Conservation (phyloP, 2,113 vertebrate species). For the Bos javanicus region DNA sequence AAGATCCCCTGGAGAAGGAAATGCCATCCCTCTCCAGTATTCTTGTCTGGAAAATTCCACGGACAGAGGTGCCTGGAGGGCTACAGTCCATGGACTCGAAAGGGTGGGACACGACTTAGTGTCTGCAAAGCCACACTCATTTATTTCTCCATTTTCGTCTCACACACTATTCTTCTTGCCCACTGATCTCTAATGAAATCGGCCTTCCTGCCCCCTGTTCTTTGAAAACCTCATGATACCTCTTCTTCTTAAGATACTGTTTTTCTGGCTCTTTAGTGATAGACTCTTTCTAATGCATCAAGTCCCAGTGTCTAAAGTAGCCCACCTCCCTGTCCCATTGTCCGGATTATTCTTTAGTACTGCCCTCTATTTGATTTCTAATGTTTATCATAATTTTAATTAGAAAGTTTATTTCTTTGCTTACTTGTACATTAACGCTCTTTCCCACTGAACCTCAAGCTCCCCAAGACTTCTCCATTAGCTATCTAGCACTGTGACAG, state of each 20-base stretch:
- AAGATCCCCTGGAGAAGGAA: background rate
- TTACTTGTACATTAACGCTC: background rate
- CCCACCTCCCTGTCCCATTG: background rate
- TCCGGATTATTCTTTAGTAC: background rate
- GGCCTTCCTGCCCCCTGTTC: background rate
- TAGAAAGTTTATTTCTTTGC: background rate
- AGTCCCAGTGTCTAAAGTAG: background rate
- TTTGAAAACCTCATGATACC: background rate
- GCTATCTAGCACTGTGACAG: background rate
- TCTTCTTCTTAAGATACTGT: background rate
- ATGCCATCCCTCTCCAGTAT: background rate
- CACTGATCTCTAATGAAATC: background rate
- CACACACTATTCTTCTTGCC: background rate
- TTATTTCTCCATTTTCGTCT: background rate
- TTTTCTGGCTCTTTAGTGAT: background rate
- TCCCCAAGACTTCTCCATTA: background rate
- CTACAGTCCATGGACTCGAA: background rate
- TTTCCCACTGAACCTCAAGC: background rate
- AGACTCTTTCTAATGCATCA: background rate
- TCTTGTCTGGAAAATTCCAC: background rate
- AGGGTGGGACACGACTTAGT: background rate
- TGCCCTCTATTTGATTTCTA: background rate
- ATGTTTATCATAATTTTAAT: background rate
- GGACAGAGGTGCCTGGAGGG: background rate
- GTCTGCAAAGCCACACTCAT: background rate